Base-by-base conservation (phyloP, 2,888 invertebrate genomes). In the Acrocyrtus sp. region DNA sequence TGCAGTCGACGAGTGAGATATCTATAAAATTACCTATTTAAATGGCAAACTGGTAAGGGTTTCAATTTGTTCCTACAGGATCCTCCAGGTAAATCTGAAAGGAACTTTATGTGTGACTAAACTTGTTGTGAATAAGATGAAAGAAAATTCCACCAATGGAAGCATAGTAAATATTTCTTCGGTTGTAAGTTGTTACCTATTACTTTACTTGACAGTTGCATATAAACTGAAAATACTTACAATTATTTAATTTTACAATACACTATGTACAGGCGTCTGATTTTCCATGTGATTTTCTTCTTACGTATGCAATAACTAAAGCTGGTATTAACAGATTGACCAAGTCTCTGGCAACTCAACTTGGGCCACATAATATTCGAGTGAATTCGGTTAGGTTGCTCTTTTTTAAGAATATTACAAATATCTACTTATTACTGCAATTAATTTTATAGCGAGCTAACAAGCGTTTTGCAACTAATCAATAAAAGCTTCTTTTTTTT, bases 121-220 rank as follows among this genome's bases (percentile, higher is more conserved):
- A 88, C 86, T 92, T 24, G 89, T 95, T 51, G 90, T 91, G 15
- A 88, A 87, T 76, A 88, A 90, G 82, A 89, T 96, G 88, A 87
- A 93, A 45, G 87, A 88, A 41, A 87, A 89, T 60, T 90, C 91
- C 81, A 86, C 85, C 48, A 88, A 89, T 68, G 94, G 96, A 34
- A 86, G 91, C 68, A 93, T 98, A 81, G 96, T 98, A 0, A 96
- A 96, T 83, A 85, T 97, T 50, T 97, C 96, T 0, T 96, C 96
- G 0, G 90, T 94, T 83, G 94, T 90, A 83, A 50, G n/a, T 43
- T n/a, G 8, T 22, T 56, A 3, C 27, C 17, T n/a, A 22, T 22
- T 21, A 43, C 24, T 57, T 41, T 24, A 3, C 15, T 21, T 34
- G 19, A 10, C 39, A 43, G 1, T 57, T 84, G 76, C 47, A 39